Evolutionary conservation across 35 echinoderm and acorn worm genomes (phyloP).

Genomic region (Patiria miniata): DNA sequence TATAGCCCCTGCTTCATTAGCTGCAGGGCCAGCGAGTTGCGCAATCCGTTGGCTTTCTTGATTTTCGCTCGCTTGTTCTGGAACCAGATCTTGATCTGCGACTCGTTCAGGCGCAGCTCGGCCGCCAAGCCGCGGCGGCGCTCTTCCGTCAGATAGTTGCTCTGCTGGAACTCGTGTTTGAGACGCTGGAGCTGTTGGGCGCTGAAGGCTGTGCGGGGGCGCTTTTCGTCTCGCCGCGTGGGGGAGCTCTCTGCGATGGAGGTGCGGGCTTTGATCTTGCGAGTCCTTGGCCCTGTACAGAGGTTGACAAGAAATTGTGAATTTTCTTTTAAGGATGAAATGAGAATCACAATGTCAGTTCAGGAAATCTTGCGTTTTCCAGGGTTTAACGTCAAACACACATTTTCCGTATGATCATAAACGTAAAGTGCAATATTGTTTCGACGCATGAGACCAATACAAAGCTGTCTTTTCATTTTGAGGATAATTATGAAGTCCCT

Average conservation of each 20-base stretch:
- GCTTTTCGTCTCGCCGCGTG: constrained; percentile 67
- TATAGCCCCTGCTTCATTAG: constrained; percentile 93
- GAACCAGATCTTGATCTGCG: constrained; percentile 99
- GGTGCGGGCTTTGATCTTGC: constrained; percentile 55
- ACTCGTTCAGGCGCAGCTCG: constrained; percentile 81
- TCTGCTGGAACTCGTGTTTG: constrained; percentile 82
- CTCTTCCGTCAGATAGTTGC: constrained; percentile 86
- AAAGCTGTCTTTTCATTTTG: too few species aligned
- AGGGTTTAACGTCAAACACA: too few species aligned
- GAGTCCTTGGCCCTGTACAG: constrained; percentile 68
- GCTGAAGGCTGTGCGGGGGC: constrained; percentile 85
- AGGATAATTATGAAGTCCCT: too few species aligned
- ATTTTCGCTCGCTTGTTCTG: constrained; percentile 98
- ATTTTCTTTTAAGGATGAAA: too few species aligned
- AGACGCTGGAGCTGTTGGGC: constrained; percentile 79
- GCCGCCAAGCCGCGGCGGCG: constrained; percentile 64
- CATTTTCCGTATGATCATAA: too few species aligned
- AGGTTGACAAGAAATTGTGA: too few species aligned
- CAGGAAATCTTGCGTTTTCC: too few species aligned
- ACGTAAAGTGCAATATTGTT: too few species aligned
- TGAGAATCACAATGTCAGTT: too few species aligned
- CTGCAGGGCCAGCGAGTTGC: constrained; percentile 70
- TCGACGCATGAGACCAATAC: too few species aligned
- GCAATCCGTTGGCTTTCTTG: constrained; percentile 89
- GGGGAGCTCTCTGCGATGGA: neutral